Base-by-base conservation (phyloP, 2,113 vertebrate genomes). In the Piprites chloris region DNA sequence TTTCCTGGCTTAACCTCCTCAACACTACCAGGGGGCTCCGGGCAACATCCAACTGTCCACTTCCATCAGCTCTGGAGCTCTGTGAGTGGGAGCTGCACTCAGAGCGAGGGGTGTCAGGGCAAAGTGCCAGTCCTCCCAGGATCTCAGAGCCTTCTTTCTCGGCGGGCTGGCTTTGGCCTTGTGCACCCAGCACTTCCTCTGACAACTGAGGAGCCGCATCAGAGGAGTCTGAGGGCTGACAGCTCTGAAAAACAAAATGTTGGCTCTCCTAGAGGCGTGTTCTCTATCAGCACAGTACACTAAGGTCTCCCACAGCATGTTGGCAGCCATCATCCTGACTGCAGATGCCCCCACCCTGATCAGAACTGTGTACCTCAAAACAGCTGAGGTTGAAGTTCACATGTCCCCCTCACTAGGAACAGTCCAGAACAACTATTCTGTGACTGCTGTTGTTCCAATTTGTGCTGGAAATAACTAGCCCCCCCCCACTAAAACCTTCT, bases 231-330 rank as follows among this genome's bases (percentile, higher is more conserved):
- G 94, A 97, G 93, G 95, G 93, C 87, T 84, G 97, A 96, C 97
- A 98, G 95, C 97, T 98, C 98, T 98, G 97, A 95, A 98, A 98
- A 96, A 97, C 94, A 96, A 87, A 81, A 93, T 58, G n/a, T 75
- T 91, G 77, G 77, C 61, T 78, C 53, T 94, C 35, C 10, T 2
- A 87, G 42, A 71, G 30, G 44, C 5, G 4, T 3, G 3, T 42
- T 87, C 37, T 65, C 47, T 39, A 71, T n/a, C 63, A 62, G 42
- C 47, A 82, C 44, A 79, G 24, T 50, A 15, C 9, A 55, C 9
- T 53, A 55, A 80, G 41, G 62, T 11, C 39, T 66, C 17, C 28
- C 49, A 24, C 50, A 84, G 47, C 65, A 77, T 1, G 4, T 13
- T 26, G 47, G 76, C 33, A 83, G 52, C 77, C 7, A 14, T 67